Base-by-base conservation (phyloP, 92 coral and sea anemone species). In the Umimayanthus kanabou region DNA sequence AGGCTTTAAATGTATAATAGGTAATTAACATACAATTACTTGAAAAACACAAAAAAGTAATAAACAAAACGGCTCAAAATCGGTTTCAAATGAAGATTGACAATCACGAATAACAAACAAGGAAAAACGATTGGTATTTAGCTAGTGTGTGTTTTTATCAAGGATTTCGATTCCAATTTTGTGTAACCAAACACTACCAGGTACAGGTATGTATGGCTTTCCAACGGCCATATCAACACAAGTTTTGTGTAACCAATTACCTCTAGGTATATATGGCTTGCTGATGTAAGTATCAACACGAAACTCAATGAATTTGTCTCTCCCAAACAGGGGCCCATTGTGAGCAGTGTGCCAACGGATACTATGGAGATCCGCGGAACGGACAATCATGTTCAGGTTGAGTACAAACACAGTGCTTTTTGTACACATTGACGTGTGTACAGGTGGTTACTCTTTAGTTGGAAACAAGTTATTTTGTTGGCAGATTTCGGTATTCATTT, bases 361-460 rank as follows among this genome's bases (percentile, higher is more conserved):
- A 87, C 88, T 90, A 64, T 87, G 98, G 98, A 39, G 92, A 93
- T 49, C 86, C 98, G 1, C 89, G 85, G 80, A 93, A 93, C 85
- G 95, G 96, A 39, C 94, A 91, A 9, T 80, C 50, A 65, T 95
- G 98, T 87, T 20, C 58, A 89, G 96, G 98, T 95, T 85, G 26
- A 87, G 26, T n/a, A 9, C 23, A 39, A 25, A 72, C 22, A 9
- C 16, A 18, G 10, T n/a, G n/a, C 15, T 80, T 55, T 26, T 30
- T 28, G 6, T 10, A 82, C 6, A 30, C 53, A 2, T 8, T n/a
- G 75, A 50, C 16, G 16, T 50, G 16, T 11, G 45, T 22, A 15
- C 25, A 23, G 9, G 20, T 11, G 6, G 20, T 30, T 85, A 5
- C 80, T 5, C 74, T 69, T 22, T 18, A 65, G 16, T 25, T 16